These are phyloP conservation scores for Napeogenes inachia DNA, from an alignment of 2,888 invertebrate species.

Conservation along the genomic window DNA sequence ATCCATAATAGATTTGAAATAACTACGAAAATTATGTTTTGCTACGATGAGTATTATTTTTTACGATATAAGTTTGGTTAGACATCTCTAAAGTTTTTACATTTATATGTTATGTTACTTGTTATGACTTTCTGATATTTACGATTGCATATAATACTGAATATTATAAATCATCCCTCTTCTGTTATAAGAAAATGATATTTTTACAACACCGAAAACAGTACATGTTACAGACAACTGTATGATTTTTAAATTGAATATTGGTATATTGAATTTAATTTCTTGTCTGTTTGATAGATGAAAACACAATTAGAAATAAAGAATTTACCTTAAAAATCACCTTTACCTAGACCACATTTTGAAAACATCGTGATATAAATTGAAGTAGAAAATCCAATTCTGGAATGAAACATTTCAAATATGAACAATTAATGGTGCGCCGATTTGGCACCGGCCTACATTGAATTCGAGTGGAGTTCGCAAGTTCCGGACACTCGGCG, in stretches of 20 bases:
- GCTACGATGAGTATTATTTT: constrained; percentile 9
- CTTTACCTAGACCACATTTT: background rate
- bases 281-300: no score
- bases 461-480: constrained; percentile 40
- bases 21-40: background rate
- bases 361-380: constrained; percentile 10
- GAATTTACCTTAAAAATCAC: background rate
- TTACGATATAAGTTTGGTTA: constrained; percentile 22
- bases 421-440: constrained; percentile 43
- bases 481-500: constrained; percentile 39
- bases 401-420: constrained; percentile 30
- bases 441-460: constrained; percentile 46
- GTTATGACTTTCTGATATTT: constrained; percentile 19
- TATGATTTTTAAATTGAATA: no score
- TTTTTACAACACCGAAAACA: no score
- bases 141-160: background rate
- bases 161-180: background rate
- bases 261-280: no score
- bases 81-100: constrained; percentile 20
- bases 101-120: constrained; percentile 15
- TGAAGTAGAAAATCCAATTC: constrained; percentile 17
- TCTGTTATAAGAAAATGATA: no score
- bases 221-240: no score
- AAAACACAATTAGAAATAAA: background rate
- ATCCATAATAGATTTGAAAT: background rate